Percentiles rank a stretch among this genome's conserved stretches.
These are phyloP conservation scores for Setipinna tenuifilis DNA, from an alignment of 2,797 vertebrate species.

Conservation along the genomic window DNA sequence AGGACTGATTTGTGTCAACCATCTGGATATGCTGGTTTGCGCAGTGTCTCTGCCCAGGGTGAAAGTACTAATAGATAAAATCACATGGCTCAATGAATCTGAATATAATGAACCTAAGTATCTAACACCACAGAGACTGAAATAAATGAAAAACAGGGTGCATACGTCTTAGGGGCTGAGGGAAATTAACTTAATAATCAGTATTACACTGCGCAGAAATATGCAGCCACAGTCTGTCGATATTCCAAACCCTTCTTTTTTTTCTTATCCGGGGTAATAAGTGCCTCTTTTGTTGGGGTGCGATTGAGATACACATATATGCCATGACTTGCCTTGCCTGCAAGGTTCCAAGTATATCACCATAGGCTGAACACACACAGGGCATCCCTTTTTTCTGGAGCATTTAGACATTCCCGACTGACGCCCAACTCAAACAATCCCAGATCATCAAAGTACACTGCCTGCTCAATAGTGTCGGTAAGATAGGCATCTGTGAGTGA, in stretches of 20 bases:
- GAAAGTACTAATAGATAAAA: background rate
- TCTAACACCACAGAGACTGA: background rate
- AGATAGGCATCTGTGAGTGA: background rate
- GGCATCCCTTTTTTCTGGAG: background rate
- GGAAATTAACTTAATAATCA: background rate
- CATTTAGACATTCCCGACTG: background rate
- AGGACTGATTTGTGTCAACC: background rate
- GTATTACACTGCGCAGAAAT: background rate
- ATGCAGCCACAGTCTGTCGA: background rate
- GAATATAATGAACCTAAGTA: background rate
- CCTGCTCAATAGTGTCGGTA: background rate
- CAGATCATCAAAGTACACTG: constrained; percentile 1
- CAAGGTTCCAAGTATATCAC: constrained; percentile 12
- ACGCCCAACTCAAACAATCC: background rate
- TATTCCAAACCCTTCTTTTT: background rate
- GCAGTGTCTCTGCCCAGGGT: background rate
- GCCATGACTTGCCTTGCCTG: constrained; percentile 26
- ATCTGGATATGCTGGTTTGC: background rate
- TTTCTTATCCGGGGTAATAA: background rate
- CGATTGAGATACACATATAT: constrained; percentile 19
- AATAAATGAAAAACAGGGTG: background rate
- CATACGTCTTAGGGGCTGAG: background rate
- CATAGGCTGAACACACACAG: background rate
- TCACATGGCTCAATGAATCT: background rate
- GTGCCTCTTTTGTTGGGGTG: background rate